Percentiles rank a stretch among this genome's conserved stretches.
These are phyloP conservation scores for Corydoras sp. DNA, from an alignment of 2,113 vertebrate species.

Conservation along the genomic window DNA sequence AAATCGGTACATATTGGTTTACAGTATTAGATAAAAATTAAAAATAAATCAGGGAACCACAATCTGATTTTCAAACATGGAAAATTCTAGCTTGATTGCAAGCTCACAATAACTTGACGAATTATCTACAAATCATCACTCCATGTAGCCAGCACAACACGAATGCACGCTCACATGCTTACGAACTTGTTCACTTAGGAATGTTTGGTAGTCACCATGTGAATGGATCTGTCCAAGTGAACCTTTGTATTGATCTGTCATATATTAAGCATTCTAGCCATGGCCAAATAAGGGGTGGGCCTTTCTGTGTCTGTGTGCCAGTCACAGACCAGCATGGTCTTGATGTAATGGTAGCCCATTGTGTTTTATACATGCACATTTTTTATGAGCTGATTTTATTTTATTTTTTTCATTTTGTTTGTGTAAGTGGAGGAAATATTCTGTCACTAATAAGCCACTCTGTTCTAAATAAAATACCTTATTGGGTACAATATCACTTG, in stretches of 20 bases:
- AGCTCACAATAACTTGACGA: not conserved
- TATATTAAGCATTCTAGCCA: constrained; percentile 57
- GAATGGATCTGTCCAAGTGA: constrained; percentile 48
- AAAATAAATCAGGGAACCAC: constrained; percentile 3
- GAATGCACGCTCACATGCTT: constrained; percentile 11
- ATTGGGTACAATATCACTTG: no score
- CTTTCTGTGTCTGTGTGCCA: constrained; percentile 53
- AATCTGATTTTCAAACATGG: constrained; percentile 24
- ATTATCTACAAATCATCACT: constrained; percentile 46
- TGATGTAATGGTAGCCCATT: constrained; percentile 61
- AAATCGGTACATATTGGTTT: not conserved
- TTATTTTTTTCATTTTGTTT: no score
- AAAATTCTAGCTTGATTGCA: constrained; percentile 3
- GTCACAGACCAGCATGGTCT: constrained; percentile 47
- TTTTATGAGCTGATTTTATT: constrained; percentile 69
- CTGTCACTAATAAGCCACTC: no score
- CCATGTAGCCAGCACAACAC: constrained; percentile 51
- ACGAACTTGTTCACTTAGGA: constrained; percentile 52
- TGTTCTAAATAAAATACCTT: no score
- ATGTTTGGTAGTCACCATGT: constrained; percentile 55
- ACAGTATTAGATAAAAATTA: not conserved
- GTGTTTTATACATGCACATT: constrained; percentile 79
- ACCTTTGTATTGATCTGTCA: constrained; percentile 49
- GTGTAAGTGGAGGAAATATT: no score
- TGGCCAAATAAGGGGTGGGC: constrained; percentile 63